phyloP scores from a whole-genome alignment of 2,113 vertebrate genomes.

The Calypte anna region DNA sequence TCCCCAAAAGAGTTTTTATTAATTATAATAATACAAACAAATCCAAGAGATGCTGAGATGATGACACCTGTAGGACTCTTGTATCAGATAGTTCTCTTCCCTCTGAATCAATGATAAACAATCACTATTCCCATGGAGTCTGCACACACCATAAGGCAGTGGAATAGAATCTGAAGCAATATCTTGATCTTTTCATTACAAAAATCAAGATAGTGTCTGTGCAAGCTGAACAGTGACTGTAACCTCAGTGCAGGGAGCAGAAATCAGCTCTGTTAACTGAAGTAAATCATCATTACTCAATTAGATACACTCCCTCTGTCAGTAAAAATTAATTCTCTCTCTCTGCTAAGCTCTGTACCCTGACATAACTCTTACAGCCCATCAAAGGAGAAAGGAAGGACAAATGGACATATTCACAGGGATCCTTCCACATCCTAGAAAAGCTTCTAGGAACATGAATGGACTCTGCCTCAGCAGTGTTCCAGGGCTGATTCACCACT shows the following conservation, averaged over 20 bases:
- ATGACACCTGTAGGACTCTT: background rate
- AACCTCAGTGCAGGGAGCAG: background rate
- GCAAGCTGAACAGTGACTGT: background rate
- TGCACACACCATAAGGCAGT: background rate
- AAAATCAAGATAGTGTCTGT: background rate
- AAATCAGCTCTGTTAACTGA: background rate
- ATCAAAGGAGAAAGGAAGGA: conserved; percentile 5
- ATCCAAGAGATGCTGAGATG: background rate
- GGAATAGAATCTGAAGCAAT: background rate
- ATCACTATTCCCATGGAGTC: background rate
- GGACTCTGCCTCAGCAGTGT: background rate
- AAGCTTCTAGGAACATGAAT: background rate
- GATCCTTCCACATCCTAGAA: background rate
- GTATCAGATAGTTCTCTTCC: background rate
- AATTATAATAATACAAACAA: background rate
- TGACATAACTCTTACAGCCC: background rate
- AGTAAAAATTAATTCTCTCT: background rate
- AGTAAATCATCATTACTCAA: conserved; percentile 17
- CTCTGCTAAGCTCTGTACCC: background rate
- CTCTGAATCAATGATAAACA: background rate
- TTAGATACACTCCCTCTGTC: background rate
- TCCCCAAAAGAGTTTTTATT: background rate
- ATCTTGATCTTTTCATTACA: background rate
- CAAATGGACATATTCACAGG: background rate
- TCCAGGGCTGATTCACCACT: no score